These are phyloP conservation scores for Diorhabda carinulata DNA, from an alignment of 1,140 invertebrate species.

Conservation along the genomic window DNA sequence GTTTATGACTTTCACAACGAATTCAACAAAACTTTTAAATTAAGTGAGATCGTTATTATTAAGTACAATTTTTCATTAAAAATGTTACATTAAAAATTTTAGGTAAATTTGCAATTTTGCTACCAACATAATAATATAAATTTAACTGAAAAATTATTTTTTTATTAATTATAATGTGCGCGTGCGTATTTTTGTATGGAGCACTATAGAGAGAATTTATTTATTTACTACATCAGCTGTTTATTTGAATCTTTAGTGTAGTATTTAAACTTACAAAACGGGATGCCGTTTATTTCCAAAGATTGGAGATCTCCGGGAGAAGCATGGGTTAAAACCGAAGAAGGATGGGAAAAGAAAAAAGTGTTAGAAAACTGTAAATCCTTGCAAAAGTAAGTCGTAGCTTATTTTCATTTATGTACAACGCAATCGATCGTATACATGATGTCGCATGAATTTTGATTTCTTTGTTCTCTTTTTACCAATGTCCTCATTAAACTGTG, in stretches of 20 bases:
- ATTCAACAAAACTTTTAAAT: too few species aligned
- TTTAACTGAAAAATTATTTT: background rate
- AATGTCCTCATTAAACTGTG: background rate
- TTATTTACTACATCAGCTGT: slow-evolving; percentile 20
- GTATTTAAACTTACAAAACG: slow-evolving; percentile 17
- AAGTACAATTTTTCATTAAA: too few species aligned
- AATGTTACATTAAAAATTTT: too few species aligned
- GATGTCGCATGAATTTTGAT: background rate
- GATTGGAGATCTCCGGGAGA: slow-evolving; percentile 95
- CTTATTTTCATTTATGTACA: slow-evolving; percentile 20
- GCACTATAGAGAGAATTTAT: background rate
- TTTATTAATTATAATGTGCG: background rate
- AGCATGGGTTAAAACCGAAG: slow-evolving; percentile 95
- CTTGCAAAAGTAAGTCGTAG: slow-evolving; percentile 39
- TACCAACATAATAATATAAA: background rate
- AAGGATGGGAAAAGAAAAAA: slow-evolving; percentile 95
- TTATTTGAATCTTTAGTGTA: slow-evolving; percentile 34
- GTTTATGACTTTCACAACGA: too few species aligned
- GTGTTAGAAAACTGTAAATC: slow-evolving; percentile 66
- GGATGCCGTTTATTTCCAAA: slow-evolving; percentile 93
- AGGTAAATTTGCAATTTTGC: too few species aligned
- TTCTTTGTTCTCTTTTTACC: slow-evolving; percentile 5
- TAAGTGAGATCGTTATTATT: too few species aligned
- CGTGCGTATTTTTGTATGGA: background rate
- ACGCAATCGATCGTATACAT: slow-evolving; percentile 34